Evolutionary conservation across 2,888 invertebrate species (phyloP).

Genomic region (Mallateleia sp.): DNA sequence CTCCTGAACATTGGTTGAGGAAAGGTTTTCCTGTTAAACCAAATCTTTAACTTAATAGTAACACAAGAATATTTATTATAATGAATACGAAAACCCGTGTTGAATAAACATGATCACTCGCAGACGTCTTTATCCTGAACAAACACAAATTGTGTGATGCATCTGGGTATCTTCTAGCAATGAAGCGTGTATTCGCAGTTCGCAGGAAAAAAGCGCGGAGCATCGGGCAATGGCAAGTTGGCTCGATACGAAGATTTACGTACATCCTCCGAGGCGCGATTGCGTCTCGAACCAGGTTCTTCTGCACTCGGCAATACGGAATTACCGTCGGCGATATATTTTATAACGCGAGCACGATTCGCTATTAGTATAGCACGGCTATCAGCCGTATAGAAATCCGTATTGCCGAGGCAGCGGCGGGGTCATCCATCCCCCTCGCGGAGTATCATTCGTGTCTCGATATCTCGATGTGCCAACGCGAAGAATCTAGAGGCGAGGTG

Average conservation of each 20-base stretch:
- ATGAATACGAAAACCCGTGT: conserved; percentile 1
- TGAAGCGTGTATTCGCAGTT: conserved; percentile 67
- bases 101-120: conserved; percentile 36
- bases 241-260: conserved; percentile 75
- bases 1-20: neutral
- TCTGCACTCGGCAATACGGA: conserved; percentile 68
- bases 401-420: conserved; percentile 66
- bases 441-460: conserved; percentile 75
- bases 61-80: conserved; percentile 17
- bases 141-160: conserved; percentile 72
- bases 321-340: conserved; percentile 74
- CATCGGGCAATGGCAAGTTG: conserved; percentile 74
- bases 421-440: conserved; percentile 74
- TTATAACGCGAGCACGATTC: conserved; percentile 76
- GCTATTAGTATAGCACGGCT: conserved; percentile 75
- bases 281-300: conserved; percentile 66
- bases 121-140: conserved; percentile 58
- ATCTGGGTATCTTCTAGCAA: conserved; percentile 62
- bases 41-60: neutral
- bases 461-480: conserved; percentile 75
- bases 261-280: conserved; percentile 74
- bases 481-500: conserved; percentile 65
- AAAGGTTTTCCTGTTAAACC: neutral
- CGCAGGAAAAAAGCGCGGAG: conserved; percentile 54
- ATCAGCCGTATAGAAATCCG: conserved; percentile 74